Percentiles rank a stretch among this genome's conserved stretches.
Conservation (phyloP, 2,797 vertebrate genomes). For the Cuculus canorus region DNA sequence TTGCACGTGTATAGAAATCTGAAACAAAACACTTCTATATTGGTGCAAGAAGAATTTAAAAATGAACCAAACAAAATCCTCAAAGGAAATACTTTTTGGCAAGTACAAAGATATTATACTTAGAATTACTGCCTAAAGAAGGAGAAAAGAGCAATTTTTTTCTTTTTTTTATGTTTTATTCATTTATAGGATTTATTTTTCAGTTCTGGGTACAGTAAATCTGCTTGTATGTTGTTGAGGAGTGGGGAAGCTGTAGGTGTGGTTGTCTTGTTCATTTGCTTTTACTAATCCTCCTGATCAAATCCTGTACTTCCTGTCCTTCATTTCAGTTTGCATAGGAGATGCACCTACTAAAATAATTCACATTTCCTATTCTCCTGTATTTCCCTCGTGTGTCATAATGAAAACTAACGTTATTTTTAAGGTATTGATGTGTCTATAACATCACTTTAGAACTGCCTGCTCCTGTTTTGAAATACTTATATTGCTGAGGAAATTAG, state of each 20-base stretch:
- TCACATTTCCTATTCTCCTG: background rate
- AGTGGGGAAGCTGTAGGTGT: background rate
- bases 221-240: rapidly evolving
- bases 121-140: background rate
- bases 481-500: background rate
- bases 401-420: background rate
- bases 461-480: background rate
- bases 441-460: background rate
- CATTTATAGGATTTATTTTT: background rate
- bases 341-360: background rate
- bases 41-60: background rate
- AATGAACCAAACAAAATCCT: background rate
- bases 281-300: background rate
- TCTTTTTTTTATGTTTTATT: too few relatives aligned
- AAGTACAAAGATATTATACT: background rate
- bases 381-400: background rate
- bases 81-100: background rate
- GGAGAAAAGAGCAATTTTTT: background rate
- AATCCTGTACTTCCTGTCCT: background rate
- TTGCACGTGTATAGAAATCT: background rate
- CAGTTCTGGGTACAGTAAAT: background rate
- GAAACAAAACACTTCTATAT: background rate
- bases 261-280: background rate
- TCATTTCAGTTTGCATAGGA: background rate
- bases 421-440: background rate